Base-by-base conservation (phyloP, 2,797 vertebrate genomes). In the Gorsachius magnificus region DNA sequence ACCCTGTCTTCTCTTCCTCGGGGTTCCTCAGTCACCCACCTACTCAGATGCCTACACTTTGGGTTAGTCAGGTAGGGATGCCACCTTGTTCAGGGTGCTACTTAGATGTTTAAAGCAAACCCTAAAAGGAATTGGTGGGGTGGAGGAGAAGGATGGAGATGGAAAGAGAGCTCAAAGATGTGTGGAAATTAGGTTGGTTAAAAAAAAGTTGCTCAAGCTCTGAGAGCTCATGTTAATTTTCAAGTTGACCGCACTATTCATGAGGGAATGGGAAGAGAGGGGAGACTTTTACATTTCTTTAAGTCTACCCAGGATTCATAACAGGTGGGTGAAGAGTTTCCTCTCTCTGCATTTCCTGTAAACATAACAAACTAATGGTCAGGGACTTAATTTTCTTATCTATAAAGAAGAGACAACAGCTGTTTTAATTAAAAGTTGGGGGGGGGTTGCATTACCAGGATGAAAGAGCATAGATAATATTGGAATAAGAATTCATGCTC, bases 1-100 rank as follows among this genome's bases (percentile, higher is more conserved):
- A n/a, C 2, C 1, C 11, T 9, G 1, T 36, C 13, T 38, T 24
- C 25, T 72, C 11, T 50, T 57, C 18, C 53, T 41, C 2, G 1
- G 29, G 10, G 6, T 60, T 16, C 29, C 16, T 21, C 36, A 3
- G 22, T 13, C 45, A 35, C 19, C 18, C 54, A 8, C 25, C 14
- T 11, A 11, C 72, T 48, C 72, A 53, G 17, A 51, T 41, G 6
- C 16, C 41, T 21, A 6, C 25, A 3, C 8, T 31, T 25, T 4
- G 43, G 25, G 45, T 33, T 35, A 43, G 31, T 18, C 21, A 21
- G 43, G 29, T 17, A 64, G 35, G 19, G 41, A 31, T 45, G 46
- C 7, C 31, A 68, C 36, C 3, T 36, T 46, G 7, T 13, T 31
- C 11, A 5, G 36, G 25, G 11, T 33, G 6, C 17, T 43, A 8